Base-by-base conservation (phyloP, 2,113 vertebrate genomes). In the Tragulus kanchil region DNA sequence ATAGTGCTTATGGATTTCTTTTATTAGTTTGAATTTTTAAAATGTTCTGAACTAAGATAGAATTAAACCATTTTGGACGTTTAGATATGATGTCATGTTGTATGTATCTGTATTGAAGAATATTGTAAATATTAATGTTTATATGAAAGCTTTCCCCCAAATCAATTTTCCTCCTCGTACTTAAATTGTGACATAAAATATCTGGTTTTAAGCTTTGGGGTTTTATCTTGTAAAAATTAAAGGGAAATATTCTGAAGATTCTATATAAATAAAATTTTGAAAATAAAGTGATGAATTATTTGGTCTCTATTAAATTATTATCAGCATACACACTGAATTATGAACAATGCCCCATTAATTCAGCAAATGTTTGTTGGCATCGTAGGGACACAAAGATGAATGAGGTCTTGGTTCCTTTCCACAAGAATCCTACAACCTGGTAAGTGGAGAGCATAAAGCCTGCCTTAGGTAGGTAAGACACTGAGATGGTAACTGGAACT, bases 81-180 rank as follows among this genome's bases (percentile, higher is more conserved):
- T 86, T 84, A 36, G 84, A 85, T 92, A 88, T 88, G 85, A 96
- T 83, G 61, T 54, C 61, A 56, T 21, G 0, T 84, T 94, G 28
- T 88, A 61, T 73, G 3, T 81, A 67, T 62, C 23, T 71, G 5
- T 89, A 90, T 69, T 87, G 75, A 84, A 95, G 31, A 93, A 59
- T 94, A 92, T 92, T 86, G 25, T 92, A 75, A 79, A 95, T 96
- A 97, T 93, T 85, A 86, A 12, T 94, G 45, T 88, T 96, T 96
- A 62, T 96, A 93, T 56, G 69, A 83, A 89, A 85, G 11, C 48
- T 86, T 90, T 95, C 95, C 73, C 75, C 86, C 25, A 58, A 48
- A 97, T 19, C 67, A 96, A 31, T 13, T 88, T 19, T 92, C 42
- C 52, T 82, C 54, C 54, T 52, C 19, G 48, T n/a, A 93, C 28